Conservation (phyloP, 2,113 vertebrate species). For the Alaudala cheleensis region DNA sequence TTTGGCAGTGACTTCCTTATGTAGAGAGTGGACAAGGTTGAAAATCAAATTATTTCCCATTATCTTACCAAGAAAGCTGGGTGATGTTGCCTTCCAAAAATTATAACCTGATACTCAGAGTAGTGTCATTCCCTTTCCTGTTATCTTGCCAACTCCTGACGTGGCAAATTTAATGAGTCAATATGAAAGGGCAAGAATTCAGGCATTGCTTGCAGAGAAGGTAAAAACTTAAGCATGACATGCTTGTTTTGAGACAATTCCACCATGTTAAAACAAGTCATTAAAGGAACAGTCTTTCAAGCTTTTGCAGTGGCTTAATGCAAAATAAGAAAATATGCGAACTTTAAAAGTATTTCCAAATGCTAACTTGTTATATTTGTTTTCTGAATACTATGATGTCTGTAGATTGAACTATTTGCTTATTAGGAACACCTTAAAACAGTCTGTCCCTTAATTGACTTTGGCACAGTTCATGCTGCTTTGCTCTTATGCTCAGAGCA, state of each 20-base stretch:
- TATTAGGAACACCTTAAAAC: neutral
- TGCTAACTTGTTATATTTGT: neutral
- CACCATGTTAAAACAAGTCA: neutral
- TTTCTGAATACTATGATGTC: neutral
- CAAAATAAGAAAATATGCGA: neutral
- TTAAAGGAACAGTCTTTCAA: neutral
- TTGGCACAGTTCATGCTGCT: neutral
- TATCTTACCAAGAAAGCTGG: neutral
- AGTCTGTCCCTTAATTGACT: neutral
- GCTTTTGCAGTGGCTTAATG: neutral
- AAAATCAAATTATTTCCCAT: neutral
- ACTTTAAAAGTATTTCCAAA: neutral
- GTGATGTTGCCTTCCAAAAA: neutral
- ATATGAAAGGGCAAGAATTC: slow-evolving; percentile 15
- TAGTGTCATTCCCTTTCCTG: neutral
- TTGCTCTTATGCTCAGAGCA: neutral
- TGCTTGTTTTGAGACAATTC: neutral
- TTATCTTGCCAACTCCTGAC: neutral
- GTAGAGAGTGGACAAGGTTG: neutral
- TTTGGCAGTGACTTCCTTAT: neutral
- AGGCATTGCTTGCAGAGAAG: neutral
- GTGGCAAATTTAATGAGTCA: neutral
- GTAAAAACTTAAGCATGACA: neutral
- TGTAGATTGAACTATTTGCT: neutral
- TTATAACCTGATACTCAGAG: neutral